Evolutionary conservation across 2,888 invertebrate species (phyloP).

Genomic region (Hylaea fasciaria): DNA sequence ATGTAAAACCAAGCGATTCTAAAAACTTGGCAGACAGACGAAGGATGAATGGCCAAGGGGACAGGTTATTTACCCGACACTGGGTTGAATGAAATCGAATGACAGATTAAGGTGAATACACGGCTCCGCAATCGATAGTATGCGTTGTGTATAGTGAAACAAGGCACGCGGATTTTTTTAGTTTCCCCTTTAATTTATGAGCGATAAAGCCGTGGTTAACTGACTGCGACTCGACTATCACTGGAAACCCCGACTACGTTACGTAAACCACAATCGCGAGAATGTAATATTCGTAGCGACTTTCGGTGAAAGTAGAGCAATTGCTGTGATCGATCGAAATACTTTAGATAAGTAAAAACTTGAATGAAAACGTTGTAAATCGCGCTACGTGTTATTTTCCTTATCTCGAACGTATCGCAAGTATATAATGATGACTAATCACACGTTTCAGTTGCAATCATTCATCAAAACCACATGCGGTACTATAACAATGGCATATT

Average conservation of each 20-base stretch:
- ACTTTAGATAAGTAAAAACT: too few species aligned
- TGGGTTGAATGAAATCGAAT: constrained; percentile 25
- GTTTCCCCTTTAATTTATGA: too few species aligned
- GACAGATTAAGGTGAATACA: constrained; percentile 18
- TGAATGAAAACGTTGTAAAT: too few species aligned
- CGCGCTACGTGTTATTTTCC: too few species aligned
- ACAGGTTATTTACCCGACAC: constrained; percentile 23
- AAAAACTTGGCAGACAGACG: constrained; percentile 15
- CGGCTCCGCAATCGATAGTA: constrained; percentile 14
- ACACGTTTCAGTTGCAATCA: not conserved
- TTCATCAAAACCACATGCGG: not conserved
- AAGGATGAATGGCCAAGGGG: constrained; percentile 15
- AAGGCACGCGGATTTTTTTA: not conserved
- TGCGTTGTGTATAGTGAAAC: not conserved
- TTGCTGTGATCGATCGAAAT: too few species aligned
- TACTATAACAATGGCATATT: not conserved
- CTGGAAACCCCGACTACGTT: too few species aligned
- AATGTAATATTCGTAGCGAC: too few species aligned
- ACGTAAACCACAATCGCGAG: too few species aligned
- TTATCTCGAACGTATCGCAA: not conserved
- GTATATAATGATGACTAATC: not conserved
- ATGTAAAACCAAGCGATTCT: not conserved
- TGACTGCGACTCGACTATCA: too few species aligned
- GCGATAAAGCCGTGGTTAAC: too few species aligned
- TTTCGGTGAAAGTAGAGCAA: too few species aligned